Evolutionary conservation across 2,888 invertebrate genomes (phyloP).

Genomic region (Nematopogon swammerdamellus): DNA sequence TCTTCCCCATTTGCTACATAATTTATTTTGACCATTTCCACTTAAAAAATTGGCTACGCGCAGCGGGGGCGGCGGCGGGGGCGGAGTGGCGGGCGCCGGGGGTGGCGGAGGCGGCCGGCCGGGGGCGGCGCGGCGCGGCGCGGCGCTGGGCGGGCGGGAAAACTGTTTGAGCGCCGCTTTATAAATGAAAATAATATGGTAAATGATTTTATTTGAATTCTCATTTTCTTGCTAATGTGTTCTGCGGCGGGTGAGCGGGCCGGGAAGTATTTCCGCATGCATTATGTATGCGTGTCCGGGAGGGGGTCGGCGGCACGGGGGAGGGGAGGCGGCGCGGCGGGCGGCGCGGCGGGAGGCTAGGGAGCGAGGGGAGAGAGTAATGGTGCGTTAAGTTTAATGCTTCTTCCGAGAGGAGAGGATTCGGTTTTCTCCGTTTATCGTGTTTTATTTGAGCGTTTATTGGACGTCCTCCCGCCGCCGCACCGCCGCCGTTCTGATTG

Average conservation of each 20-base stretch:
- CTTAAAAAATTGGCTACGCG: conserved; percentile 49
- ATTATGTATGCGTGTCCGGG: background rate
- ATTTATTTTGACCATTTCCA: conserved; percentile 51
- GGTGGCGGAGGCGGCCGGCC: no score
- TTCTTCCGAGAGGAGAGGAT: background rate
- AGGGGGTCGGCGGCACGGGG: background rate
- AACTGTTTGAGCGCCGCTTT: conserved; percentile 11
- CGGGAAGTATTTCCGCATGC: conserved; percentile 1
- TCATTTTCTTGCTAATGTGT: background rate
- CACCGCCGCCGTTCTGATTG: no score
- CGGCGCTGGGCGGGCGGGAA: no score
- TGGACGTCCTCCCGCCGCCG: no score
- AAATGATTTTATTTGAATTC: conserved; percentile 18
- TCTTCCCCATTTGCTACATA: conserved; percentile 44
- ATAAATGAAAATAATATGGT: conserved; percentile 49
- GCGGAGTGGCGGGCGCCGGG: no score
- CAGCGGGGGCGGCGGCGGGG: conserved; percentile 16
- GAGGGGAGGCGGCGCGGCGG: background rate
- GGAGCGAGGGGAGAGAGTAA: no score
- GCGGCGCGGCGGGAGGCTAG: background rate
- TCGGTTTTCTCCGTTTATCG: background rate
- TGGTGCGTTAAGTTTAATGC: background rate
- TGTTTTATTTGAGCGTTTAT: background rate
- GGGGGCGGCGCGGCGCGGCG: no score
- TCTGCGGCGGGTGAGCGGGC: background rate